These are phyloP conservation scores for Melanerpes formicivorus DNA, from an alignment of 2,113 vertebrate species.

Conservation along the genomic window DNA sequence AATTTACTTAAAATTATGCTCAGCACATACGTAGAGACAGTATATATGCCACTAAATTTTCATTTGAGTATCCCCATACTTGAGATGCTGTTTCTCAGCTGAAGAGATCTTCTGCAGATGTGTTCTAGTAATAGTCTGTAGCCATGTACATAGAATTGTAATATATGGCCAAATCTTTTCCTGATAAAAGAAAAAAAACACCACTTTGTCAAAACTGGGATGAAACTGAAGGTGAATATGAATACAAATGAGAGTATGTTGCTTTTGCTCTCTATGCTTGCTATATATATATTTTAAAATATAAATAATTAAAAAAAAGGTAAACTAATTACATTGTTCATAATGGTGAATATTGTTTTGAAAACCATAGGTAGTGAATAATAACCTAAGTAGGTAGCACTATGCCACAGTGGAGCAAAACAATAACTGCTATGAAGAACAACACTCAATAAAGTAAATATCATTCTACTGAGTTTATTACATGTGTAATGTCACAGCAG, in stretches of 20 bases:
- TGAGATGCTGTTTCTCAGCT: neutral
- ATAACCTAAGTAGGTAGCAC: neutral
- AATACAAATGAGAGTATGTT: neutral
- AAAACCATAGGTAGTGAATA: neutral
- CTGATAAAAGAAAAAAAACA: neutral
- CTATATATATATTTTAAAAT: neutral
- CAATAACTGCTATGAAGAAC: neutral
- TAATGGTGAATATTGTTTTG: neutral
- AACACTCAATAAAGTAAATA: slow-evolving; percentile 14
- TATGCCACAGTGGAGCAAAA: neutral
- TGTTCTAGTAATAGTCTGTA: neutral
- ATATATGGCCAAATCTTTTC: neutral
- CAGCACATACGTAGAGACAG: neutral
- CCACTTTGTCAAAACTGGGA: neutral
- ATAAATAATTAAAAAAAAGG: neutral
- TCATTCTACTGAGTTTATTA: neutral
- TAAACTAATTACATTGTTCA: neutral
- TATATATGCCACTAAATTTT: neutral
- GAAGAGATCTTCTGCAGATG: neutral
- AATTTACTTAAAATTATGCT: neutral
- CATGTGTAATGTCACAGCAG: neutral
- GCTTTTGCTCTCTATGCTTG: neutral
- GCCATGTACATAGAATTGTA: neutral
- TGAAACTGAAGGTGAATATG: neutral
- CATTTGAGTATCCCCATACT: neutral